phyloP scores from a whole-genome alignment of 1,140 invertebrate genomes.

The Heliothis subflexa region DNA sequence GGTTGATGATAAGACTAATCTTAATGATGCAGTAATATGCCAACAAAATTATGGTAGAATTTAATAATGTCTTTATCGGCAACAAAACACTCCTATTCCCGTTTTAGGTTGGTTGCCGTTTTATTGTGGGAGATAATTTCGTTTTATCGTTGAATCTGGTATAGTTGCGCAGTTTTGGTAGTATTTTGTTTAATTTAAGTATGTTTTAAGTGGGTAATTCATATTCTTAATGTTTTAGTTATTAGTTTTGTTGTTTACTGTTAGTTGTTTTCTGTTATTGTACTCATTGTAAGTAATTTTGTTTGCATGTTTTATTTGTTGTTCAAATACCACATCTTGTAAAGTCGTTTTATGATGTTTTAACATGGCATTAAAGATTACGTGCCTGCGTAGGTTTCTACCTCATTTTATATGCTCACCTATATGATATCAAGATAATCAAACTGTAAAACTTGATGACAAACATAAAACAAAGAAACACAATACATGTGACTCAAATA shows the following conservation, averaged over 20 bases:
- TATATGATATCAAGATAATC: constrained; percentile 19
- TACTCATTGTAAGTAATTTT: background rate
- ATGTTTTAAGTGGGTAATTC: constrained; percentile 17
- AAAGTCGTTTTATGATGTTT: background rate
- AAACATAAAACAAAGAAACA: constrained; percentile 11
- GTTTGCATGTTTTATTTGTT: background rate
- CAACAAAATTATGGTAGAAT: constrained; percentile 60
- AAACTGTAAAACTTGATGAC: constrained; percentile 30
- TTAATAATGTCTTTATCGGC: constrained; percentile 74
- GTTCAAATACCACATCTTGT: too few relatives aligned
- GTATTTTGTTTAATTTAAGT: constrained; percentile 30
- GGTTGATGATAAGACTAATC: constrained; percentile 75
- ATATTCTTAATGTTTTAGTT: constrained; percentile 27
- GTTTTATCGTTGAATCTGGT: constrained; percentile 59
- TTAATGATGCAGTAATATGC: constrained; percentile 70
- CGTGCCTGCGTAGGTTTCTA: background rate
- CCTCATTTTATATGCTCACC: constrained; percentile 5
- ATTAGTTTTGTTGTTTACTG: constrained; percentile 3
- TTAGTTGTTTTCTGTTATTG: background rate
- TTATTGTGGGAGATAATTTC: constrained; percentile 66
- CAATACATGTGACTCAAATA: constrained; percentile 35
- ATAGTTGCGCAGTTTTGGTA: constrained; percentile 38
- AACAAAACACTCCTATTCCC: constrained; percentile 72
- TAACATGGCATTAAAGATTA: background rate
- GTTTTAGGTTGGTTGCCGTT: constrained; percentile 65